Base-by-base conservation (phyloP, 2,113 vertebrate genomes). In the Amphilophus citrinellus region DNA sequence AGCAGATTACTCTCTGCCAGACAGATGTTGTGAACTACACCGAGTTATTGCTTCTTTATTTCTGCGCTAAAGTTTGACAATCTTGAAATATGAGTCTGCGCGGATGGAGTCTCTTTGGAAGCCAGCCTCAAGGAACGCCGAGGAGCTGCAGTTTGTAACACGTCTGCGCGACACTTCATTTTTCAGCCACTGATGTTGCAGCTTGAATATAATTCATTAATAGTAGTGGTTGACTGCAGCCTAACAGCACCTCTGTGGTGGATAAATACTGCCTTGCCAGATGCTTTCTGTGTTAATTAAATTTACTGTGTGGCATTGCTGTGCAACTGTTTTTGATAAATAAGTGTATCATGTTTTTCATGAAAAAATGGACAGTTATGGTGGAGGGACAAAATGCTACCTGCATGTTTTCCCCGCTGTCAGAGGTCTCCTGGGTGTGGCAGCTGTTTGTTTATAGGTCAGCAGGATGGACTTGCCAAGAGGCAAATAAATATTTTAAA, bases 401-500 rank as follows among this genome's bases (percentile, higher is more conserved):
- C 32, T 60, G 17, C 68, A 61, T 77, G n/a, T 71, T 18, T 79
- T 79, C 66, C 56, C 61, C 5, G 39, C 59, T 83, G 17, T 20
- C 79, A 80, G 10, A 14, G 32, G 53, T 80, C 44, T 76, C 82
- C 62, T 63, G 50, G 22, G 61, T n/a, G 18, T 57, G 81, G 84
- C 39, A 87, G 44, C 37, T 30, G 32, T 76, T 76, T 61, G 73
- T 79, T 82, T 56, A 61, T 80, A 76, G 62, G 7, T 4, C 37
- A 61, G 37, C 82, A 82, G 81, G 58, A 35, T 84, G 79, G 62
- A 80, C 42, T 24, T 7, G 68, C 89, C 61, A 37, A 24, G 65
- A 87, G 92, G 61, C 84, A 82, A 32, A 86, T 95, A 59, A 82
- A 93, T 91, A 90, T 90, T 88, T 88, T n/a, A 87, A 88, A 71